Conservation (phyloP, 2,797 vertebrate species). For the Gobionotothen gibberifrons region DNA sequence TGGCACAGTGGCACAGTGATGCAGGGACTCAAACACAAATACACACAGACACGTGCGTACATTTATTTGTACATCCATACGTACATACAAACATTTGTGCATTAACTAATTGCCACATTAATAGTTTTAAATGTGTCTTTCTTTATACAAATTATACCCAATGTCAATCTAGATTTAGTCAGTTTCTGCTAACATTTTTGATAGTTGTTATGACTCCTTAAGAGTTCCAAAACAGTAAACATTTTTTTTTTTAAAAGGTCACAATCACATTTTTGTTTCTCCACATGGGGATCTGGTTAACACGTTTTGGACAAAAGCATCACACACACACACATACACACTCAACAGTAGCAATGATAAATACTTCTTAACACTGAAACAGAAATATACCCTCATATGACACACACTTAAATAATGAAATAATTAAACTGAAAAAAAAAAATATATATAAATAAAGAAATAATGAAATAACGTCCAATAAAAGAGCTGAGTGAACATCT, state of each 20-base stretch:
- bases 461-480: slow-evolving; percentile 81
- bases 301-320: slow-evolving; percentile 42
- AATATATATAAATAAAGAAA: slow-evolving; percentile 59
- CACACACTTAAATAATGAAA: slow-evolving; percentile 63
- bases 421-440: slow-evolving; percentile 42
- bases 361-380: slow-evolving; percentile 48
- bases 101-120: slow-evolving; percentile 20
- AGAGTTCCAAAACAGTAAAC: slow-evolving; percentile 32
- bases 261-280: slow-evolving; percentile 52
- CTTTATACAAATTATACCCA: not conserved
- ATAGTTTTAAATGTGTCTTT: slow-evolving; percentile 20
- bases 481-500: slow-evolving; percentile 85
- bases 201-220: not conserved
- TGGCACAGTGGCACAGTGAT: slow-evolving; percentile 67
- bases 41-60: slow-evolving; percentile 45
- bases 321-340: slow-evolving; percentile 12
- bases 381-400: slow-evolving; percentile 63
- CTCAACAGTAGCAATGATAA: slow-evolving; percentile 35
- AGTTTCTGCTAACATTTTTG: slow-evolving; percentile 10
- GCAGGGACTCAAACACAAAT: slow-evolving; percentile 65
- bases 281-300: slow-evolving; percentile 40
- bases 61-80: slow-evolving; percentile 21
- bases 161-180: slow-evolving; percentile 6
- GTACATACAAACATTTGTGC: slow-evolving; percentile 26
- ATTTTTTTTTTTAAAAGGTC: slow-evolving; percentile 49